Evolutionary conservation across 35 echinoderm and acorn worm genomes (phyloP).

Genomic region (Strongylocentrotus purpuratus): DNA sequence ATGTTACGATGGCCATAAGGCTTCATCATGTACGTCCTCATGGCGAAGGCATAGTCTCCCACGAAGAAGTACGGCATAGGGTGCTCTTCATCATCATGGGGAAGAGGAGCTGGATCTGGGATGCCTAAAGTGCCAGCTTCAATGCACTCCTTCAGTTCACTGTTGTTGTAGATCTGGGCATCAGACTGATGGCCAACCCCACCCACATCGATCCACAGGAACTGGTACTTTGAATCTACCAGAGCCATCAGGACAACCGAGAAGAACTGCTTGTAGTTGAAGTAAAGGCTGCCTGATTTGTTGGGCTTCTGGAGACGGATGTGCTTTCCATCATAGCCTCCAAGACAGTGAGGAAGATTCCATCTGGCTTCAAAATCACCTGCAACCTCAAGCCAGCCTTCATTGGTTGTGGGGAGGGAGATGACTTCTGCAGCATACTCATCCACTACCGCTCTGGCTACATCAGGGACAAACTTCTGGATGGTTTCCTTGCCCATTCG

Average conservation of each 20-base stretch:
- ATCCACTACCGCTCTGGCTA: no score
- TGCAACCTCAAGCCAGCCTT: slow-evolving; percentile 26
- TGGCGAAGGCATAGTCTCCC: slow-evolving; percentile 58
- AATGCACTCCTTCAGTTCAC: slow-evolving; percentile 24
- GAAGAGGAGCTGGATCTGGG: slow-evolving; percentile 23
- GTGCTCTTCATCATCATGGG: neutral
- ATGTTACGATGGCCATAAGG: slow-evolving; percentile 52
- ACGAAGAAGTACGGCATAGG: slow-evolving; percentile 51
- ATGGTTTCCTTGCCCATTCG: no score
- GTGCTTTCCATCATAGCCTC: slow-evolving; percentile 78
- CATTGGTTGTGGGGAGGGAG: slow-evolving; percentile 31
- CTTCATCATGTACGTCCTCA: slow-evolving; percentile 58
- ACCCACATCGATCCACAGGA: slow-evolving; percentile 69
- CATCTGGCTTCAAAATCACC: slow-evolving; percentile 37
- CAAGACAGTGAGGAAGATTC: slow-evolving; percentile 58
- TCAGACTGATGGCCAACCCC: slow-evolving; percentile 34
- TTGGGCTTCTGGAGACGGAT: slow-evolving; percentile 56
- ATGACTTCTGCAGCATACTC: slow-evolving; percentile 23
- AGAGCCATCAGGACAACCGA: slow-evolving; percentile 69
- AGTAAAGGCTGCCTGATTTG: slow-evolving; percentile 64
- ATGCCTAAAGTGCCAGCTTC: slow-evolving; percentile 20
- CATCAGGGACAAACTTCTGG: no score
- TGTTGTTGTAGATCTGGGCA: slow-evolving; percentile 55
- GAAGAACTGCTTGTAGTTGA: slow-evolving; percentile 66
- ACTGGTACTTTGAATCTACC: slow-evolving; percentile 57